Evolutionary conservation across 2,888 invertebrate genomes (phyloP), one percentile per base, ranked within the genome.

Genomic region (Eurytoma californica): DNA sequence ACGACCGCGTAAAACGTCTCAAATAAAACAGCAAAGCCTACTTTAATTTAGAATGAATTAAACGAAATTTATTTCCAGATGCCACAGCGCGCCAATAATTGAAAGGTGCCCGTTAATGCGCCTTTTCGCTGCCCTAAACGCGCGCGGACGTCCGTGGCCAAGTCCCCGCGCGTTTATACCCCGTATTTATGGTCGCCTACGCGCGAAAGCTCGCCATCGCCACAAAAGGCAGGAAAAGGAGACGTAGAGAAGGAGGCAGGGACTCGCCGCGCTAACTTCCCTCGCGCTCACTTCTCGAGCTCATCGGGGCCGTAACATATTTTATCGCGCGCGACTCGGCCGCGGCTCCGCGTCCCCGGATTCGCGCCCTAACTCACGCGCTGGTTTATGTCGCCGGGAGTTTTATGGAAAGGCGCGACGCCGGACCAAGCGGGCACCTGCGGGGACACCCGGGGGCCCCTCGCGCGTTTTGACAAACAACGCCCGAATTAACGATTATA

Each of bases 401-500:
- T 79, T 75, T 79, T 79, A 73, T 79, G 78, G 73, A 73, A 73
- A 58, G 67, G 12, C 53, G 28, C 61, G 63, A 13, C 20, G 16
- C 24, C 51, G 60, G 24, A 2, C 30, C 4, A 18, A 12, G 24
- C 14, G 53, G 60, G 60, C 53, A 68, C 72, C 67, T 60, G 66
- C 55, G 58, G 61, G 39, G 61, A 55, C 47, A 9, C 39, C 39
- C 18, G 28, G 58, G 47, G 24, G 20, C 12, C 39, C 12, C 12
- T 16, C 66, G 51, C 51, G 7, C 24, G 53, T 18, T 68, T 68
- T 61, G 78, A 73, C 49, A 73, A 79, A 65, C 18, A 20, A 16
- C 51, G 53, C 4, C 39, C 73, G 74, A 80, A 80, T 80, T 80
- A 80, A 78, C 77, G 72, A 72, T 75, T 72, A 47, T 78, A 78